Evolutionary conservation across 2,797 vertebrate species (phyloP).

Genomic region (Botia kubotai): DNA sequence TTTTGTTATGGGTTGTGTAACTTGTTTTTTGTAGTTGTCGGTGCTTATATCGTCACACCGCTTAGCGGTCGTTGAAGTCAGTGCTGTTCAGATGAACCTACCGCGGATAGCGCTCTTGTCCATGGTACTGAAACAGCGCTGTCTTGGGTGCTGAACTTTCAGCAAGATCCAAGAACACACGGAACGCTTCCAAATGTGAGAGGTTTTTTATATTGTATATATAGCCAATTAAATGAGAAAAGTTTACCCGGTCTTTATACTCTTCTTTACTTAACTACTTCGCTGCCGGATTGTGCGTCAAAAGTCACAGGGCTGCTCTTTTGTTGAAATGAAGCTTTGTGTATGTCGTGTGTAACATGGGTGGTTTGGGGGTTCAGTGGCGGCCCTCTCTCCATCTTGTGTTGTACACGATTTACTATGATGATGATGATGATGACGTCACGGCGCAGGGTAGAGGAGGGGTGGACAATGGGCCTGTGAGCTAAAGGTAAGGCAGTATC

Average conservation of each 20-base stretch:
- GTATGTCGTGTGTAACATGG: slow-evolving; percentile 22
- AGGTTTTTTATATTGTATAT: neutral
- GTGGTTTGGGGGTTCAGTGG: slow-evolving; percentile 58
- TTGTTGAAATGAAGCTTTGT: neutral
- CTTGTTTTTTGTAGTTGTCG: too few relatives aligned
- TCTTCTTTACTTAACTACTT: neutral
- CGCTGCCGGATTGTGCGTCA: neutral
- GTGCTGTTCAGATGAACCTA: slow-evolving; percentile 26
- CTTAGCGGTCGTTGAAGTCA: neutral
- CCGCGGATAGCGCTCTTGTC: slow-evolving; percentile 70
- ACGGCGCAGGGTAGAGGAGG: slow-evolving; percentile 79
- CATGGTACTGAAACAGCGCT: slow-evolving; percentile 81
- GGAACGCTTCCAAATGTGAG: neutral
- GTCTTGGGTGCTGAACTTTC: slow-evolving; percentile 73
- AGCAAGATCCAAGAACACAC: neutral
- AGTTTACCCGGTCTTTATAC: neutral
- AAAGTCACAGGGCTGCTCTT: slow-evolving; percentile 8
- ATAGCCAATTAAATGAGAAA: neutral
- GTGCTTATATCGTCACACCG: neutral
- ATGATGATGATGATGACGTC: slow-evolving; percentile 83
- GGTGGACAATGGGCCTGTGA: slow-evolving; percentile 81
- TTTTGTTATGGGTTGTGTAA: neutral
- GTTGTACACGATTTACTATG: slow-evolving; percentile 83
- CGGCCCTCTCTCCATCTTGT: slow-evolving; percentile 76
- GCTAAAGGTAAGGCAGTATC: slow-evolving; percentile 93